Evolutionary conservation across 2,797 vertebrate species (phyloP).

Genomic region (Myiotriccus ornatus): DNA sequence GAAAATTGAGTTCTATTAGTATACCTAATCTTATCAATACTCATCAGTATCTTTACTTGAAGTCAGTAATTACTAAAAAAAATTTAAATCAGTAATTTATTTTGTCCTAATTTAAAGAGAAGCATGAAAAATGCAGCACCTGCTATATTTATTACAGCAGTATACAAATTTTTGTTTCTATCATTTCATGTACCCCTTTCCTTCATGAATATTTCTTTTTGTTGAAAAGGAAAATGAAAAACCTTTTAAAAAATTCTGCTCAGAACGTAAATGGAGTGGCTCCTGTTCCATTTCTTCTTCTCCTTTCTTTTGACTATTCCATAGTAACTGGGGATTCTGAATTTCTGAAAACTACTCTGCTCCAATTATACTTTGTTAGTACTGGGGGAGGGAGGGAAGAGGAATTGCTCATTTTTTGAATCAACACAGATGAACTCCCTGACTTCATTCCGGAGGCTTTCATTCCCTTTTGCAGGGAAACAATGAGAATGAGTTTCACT

Average conservation of each 20-base stretch:
- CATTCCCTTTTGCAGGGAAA: constrained; percentile 14
- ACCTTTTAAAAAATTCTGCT: background rate
- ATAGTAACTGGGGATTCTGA: background rate
- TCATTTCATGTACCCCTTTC: background rate
- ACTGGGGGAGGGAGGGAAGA: background rate
- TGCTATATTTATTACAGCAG: background rate
- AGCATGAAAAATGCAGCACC: background rate
- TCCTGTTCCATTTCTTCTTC: background rate
- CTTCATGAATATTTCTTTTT: background rate
- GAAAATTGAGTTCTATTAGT: background rate
- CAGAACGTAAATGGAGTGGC: background rate
- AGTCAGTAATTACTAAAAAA: background rate
- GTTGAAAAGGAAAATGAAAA: background rate
- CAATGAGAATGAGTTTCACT: constrained; percentile 19
- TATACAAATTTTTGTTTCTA: background rate
- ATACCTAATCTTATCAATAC: background rate
- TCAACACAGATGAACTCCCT: background rate
- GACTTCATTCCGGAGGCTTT: constrained; percentile 13
- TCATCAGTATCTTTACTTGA: background rate
- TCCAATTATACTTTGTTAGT: background rate
- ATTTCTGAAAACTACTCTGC: background rate
- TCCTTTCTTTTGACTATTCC: background rate
- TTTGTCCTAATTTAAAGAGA: background rate
- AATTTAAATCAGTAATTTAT: background rate
- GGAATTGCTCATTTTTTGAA: background rate